Evolutionary conservation across 2,113 vertebrate species (phyloP), one percentile per base, ranked within the genome.

Genomic region (Percopsis transmontana): DNA sequence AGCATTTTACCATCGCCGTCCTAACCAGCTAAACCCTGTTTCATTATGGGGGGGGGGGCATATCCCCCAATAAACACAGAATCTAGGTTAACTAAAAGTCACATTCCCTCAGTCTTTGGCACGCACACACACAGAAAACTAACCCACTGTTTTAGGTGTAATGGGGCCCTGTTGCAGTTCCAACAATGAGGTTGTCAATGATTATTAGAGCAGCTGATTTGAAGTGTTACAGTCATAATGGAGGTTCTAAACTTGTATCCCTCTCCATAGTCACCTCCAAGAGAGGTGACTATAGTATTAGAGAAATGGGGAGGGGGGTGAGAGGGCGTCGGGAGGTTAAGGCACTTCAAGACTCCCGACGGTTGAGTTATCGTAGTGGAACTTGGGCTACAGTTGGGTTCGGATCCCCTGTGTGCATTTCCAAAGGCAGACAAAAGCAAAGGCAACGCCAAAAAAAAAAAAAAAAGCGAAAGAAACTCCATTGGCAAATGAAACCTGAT

Each of bases 281-380:
- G 58, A 72, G 42, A 61, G 24, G 44, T 59, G 75, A 71, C 19
- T 33, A 40, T 21, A n/a, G n/a, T n/a, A n/a, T n/a, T 42, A 7
- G 18, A 14, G 27, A 19, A 38, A 38, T 24, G 18, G 40, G 50
- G 53, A 11, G 42, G 33, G 9, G 18, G 52, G n/a, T 58, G 18
- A 33, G 24, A 63, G 68, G 66, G 33, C 16, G 73, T 85, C 74
- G 76, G 84, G 84, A 88, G 87, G 81, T 89, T 93, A 93, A 96
- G 96, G 95, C 95, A 95, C 96, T 95, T 93, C 79, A 87, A 83
- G 92, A 92, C 91, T 92, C 91, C 88, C 87, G 82, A 85, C 61
- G 68, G 56, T n/a, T 58, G 61, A 55, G 58, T 44, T 16, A 1
- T 72, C 86, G 72, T 84, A 50, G 85, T 77, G 87, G 89, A 81